These are phyloP conservation scores for Xiphophorus maculatus DNA, from an alignment of 2,113 vertebrate genomes.

Conservation along the genomic window DNA sequence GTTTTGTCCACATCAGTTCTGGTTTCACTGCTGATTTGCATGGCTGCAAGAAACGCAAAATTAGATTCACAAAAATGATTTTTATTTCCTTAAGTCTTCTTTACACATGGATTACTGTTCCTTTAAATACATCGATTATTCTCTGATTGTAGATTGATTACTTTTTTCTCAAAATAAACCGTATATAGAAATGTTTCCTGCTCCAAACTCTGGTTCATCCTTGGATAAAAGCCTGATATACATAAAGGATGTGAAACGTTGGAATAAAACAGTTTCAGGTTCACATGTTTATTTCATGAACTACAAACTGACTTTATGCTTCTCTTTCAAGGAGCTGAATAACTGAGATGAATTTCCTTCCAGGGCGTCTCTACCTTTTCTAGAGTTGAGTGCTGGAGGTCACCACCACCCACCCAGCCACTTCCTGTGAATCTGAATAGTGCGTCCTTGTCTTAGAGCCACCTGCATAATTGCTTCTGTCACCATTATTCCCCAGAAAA, in stretches of 20 bases:
- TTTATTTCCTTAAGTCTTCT: no score
- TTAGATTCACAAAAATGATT: no score
- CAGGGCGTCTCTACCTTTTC: neutral
- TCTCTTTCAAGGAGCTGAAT: neutral
- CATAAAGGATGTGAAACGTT: no score
- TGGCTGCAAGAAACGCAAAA: no score
- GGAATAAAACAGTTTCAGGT: no score
- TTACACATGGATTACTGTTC: no score
- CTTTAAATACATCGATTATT: no score
- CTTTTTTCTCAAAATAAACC: no score
- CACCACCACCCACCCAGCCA: neutral
- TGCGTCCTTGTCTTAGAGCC: slow-evolving; percentile 7
- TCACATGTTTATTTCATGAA: neutral
- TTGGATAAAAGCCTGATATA: no score
- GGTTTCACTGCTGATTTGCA: neutral
- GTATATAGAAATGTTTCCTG: no score
- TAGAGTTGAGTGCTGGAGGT: slow-evolving; percentile 9
- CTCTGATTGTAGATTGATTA: no score
- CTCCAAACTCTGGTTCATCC: no score
- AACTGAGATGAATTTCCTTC: neutral
- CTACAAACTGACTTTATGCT: neutral
- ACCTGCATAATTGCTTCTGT: neutral
- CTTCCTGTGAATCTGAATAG: neutral
- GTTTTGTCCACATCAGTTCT: neutral
- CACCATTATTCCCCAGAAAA: neutral